phyloP scores from a whole-genome alignment of 2,888 invertebrate genomes.

The Zygothrica quintamaculata region DNA sequence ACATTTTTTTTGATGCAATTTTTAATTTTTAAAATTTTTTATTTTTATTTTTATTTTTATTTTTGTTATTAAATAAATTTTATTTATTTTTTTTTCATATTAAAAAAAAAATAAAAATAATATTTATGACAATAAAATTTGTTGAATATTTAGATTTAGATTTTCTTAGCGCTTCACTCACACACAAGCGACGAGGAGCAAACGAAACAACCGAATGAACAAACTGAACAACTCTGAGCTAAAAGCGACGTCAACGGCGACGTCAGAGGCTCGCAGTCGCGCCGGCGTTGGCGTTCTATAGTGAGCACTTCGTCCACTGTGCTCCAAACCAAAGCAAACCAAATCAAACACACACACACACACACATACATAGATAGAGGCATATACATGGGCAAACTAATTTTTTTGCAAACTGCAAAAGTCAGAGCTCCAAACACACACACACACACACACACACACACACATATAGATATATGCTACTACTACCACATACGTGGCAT shows the following conservation, averaged over 20 bases:
- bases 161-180: slow-evolving; percentile 66
- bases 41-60: slow-evolving; percentile 27
- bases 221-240: slow-evolving; percentile 61
- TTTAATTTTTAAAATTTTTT: slow-evolving; percentile 6
- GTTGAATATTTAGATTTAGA: slow-evolving; percentile 35
- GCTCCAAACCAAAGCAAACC: slow-evolving; percentile 77
- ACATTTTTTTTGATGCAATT: slow-evolving; percentile 3
- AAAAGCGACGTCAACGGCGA: slow-evolving; percentile 19
- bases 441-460: slow-evolving; percentile 15
- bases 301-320: slow-evolving; percentile 53
- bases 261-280: slow-evolving; percentile 30
- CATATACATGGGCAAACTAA: slow-evolving; percentile 2
- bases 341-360: slow-evolving; percentile 57
- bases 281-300: slow-evolving; percentile 32
- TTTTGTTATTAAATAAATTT: slow-evolving; percentile 1
- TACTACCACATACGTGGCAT: slow-evolving; percentile 7
- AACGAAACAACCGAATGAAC: slow-evolving; percentile 81
- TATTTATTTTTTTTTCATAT: slow-evolving; percentile 13
- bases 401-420: slow-evolving; percentile 62
- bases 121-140: slow-evolving; percentile 20
- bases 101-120: too few species aligned
- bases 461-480: slow-evolving; percentile 2
- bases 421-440: slow-evolving; percentile 45
- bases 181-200: slow-evolving; percentile 81
- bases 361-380: slow-evolving; percentile 17